Evolutionary conservation across 2,797 vertebrate species (phyloP).

Genomic region (Gallinago stenura): DNA sequence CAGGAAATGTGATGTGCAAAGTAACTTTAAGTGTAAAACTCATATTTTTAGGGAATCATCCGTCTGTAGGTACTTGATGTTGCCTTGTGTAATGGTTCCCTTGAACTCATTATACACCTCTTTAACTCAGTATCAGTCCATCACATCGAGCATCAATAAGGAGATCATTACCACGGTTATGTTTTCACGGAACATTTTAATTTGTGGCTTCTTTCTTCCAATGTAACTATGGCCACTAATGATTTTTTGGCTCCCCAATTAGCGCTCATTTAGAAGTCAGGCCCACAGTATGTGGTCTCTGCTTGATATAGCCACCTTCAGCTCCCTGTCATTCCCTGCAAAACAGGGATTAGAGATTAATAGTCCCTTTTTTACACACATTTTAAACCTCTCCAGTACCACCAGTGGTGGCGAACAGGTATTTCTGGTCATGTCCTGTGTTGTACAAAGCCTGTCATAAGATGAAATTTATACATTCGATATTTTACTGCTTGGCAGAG

Average conservation of each 20-base stretch:
- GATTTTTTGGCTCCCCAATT: neutral
- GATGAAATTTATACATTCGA: accelerated
- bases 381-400: neutral
- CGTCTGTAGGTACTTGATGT: accelerated
- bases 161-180: neutral
- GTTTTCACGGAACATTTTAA: neutral
- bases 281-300: neutral
- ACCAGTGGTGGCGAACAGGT: neutral
- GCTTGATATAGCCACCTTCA: neutral
- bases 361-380: neutral
- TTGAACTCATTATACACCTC: neutral
- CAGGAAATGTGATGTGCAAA: neutral
- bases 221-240: neutral
- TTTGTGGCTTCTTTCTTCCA: neutral
- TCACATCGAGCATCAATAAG: neutral
- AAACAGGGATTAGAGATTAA: neutral
- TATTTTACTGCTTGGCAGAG: neutral
- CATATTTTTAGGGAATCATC: accelerated
- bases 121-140: neutral
- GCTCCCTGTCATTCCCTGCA: neutral
- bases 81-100: neutral
- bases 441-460: neutral
- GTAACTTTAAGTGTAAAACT: neutral
- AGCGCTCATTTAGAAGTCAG: neutral
- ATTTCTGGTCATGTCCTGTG: neutral